Evolutionary conservation across 2,888 invertebrate species (phyloP), one percentile per base, ranked within the genome.

Genomic region (Amiota minor): DNA sequence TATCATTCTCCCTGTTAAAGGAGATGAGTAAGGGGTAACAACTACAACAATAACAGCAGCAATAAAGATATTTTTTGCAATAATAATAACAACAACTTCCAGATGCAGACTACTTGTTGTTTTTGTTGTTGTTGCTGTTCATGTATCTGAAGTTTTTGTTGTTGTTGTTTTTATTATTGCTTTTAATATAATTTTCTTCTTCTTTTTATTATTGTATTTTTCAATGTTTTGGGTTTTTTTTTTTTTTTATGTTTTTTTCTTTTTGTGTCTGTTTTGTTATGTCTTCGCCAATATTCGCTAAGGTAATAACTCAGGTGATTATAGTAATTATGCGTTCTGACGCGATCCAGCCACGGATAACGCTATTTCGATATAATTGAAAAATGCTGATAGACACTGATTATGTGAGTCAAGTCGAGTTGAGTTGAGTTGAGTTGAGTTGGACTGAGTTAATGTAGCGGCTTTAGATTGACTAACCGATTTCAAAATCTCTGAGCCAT

Each of bases 301-400:
- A 88, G 89, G 89, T 89, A 89, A 89, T 89, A 89, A 89, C 89
- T 89, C 89, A 89, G 88, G 89, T 89, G 89, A 89, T 89, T 89
- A 89, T 89, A 89, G 89, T 89, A 89, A 89, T 89, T 89, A 89
- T 89, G 89, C 88, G 89, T 89, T 88, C 88, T 88, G 88, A 88
- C 88, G 88, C 88, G 88, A 88, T 88, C 80, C 87, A 81, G 88
- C 86, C 87, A 87, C 88, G 89, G 89, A 89, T 89, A 89, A 89
- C 89, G 89, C 89, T 89, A 89, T 87, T 87, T 84, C 89, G 89
- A 89, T 89, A 89, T 89, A 89, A 89, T 89, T 89, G 89, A 89
- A 89, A 89, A 89, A 89, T 89, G 89, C 89, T 89, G 89, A 89
- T 89, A 89, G 89, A 89, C 89, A 86, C 88, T 89, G 88, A 89